These are phyloP conservation scores for Ptilorrhoa leucosticta DNA, from an alignment of 2,113 vertebrate species.

Conservation along the genomic window DNA sequence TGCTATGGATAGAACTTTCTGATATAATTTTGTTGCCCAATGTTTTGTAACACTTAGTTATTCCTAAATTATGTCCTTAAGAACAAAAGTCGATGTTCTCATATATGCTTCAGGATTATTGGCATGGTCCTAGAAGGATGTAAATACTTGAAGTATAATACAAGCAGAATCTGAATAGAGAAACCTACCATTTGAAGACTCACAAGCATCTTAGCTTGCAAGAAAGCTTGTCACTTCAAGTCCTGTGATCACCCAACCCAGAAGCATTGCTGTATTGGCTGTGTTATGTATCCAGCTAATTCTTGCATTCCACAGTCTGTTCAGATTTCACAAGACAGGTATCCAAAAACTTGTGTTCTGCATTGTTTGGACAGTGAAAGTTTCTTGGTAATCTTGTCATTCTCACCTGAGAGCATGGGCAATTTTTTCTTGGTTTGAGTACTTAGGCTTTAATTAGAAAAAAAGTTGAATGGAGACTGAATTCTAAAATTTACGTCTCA, in stretches of 20 bases:
- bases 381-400: not conserved
- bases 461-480: not conserved
- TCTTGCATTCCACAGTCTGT: rapidly evolving
- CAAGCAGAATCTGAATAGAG: not conserved
- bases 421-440: not conserved
- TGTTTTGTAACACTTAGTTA: not conserved
- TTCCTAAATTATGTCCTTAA: not conserved
- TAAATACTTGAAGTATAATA: not conserved
- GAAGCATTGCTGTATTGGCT: not conserved
- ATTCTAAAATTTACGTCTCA: not conserved
- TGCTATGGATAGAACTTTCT: not conserved
- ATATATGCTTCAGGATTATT: not conserved
- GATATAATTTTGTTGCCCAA: not conserved
- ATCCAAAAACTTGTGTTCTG: not conserved
- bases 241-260: not conserved
- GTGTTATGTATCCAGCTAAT: not conserved
- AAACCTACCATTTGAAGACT: not conserved
- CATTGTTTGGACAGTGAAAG: not conserved
- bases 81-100: not conserved
- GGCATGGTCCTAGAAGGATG: not conserved
- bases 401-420: not conserved
- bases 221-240: not conserved
- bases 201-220: not conserved
- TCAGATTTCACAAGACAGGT: not conserved
- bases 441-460: not conserved